These are phyloP conservation scores for Carterocephalus palaemon DNA, from an alignment of 2,888 invertebrate species.

Conservation along the genomic window DNA sequence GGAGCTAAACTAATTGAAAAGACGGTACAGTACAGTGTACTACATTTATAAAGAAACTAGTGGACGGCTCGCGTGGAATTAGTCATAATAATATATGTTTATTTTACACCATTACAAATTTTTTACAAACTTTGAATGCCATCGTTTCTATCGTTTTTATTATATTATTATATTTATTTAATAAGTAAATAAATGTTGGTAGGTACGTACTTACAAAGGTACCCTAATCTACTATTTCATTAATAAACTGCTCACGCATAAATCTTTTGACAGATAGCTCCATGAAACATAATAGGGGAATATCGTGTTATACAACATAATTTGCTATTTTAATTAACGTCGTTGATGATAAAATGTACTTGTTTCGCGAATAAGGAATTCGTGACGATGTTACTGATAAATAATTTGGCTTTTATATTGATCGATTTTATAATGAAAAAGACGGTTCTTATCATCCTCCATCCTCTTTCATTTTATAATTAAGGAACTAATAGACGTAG, in stretches of 20 bases:
- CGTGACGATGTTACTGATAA: conserved; percentile 26
- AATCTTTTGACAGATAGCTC: conserved; percentile 9
- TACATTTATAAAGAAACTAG: no score
- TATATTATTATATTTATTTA: background rate
- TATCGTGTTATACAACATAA: conserved; percentile 18
- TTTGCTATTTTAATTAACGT: conserved; percentile 30
- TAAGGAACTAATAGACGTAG: background rate
- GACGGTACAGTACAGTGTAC: no score
- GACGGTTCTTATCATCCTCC: no score
- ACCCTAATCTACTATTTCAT: conserved; percentile 1
- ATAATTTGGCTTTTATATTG: no score
- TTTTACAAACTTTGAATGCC: no score
- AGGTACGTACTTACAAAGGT: conserved; percentile 5
- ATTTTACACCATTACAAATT: no score
- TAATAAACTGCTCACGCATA: conserved; percentile 12
- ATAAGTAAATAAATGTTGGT: background rate
- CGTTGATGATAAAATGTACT: conserved; percentile 27
- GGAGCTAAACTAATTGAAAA: no score
- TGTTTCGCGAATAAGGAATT: conserved; percentile 33
- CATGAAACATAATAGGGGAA: conserved; percentile 7
- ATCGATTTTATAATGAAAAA: no score
- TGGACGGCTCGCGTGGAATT: no score
- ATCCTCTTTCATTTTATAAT: conserved; percentile 30
- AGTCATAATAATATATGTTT: no score
- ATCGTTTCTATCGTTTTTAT: background rate